Evolutionary conservation across 2,113 vertebrate genomes (phyloP), one percentile per base, ranked within the genome.

Genomic region (Proteles cristata): DNA sequence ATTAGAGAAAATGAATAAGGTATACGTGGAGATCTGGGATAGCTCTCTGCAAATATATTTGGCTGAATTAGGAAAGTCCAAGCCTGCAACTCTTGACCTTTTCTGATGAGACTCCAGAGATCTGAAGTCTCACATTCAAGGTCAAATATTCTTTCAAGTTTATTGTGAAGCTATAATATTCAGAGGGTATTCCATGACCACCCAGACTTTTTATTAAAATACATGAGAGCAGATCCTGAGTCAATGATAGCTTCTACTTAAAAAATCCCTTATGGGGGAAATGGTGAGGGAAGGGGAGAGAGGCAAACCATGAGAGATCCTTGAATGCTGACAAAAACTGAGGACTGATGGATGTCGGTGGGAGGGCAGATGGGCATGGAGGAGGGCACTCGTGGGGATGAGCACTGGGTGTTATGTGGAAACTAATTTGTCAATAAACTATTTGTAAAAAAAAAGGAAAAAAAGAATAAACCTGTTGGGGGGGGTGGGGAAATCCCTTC

Each of bases 1-100:
- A n/a, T 88, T 25, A 96, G 50, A 69, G 65, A 92, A 94, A 96
- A 84, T 71, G 25, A 96, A 74, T 63, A n/a, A 31, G 0, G 1
- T 15, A 2, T 50, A 85, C 15, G 65, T 15, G 3, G 35, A 88
- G 45, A 95, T 35, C 35, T 33, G 65, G 5, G 19, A 33, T 21
- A 76, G 25, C 7, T 90, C 68, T 94, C 58, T 77, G 33, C 19
- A 88, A 84, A 76, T 88, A 87, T 16, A n/a, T 33, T 86, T 96
- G 65, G 58, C 74, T 96, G 63, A 79, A 33, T 76, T 58, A 94
- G 66, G 14, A 35, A 94, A 90, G 50, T 23, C 31, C 25, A 93
- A 28, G 25, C 2, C 55, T 80, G 25, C 1, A 69, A 45, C 80
- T 94, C 58, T 65, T 50, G n/a, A 50, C 7, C 48, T 26, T 92